A percentile compares a stretch with the other conserved stretches of the same genome.
These are phyloP conservation scores for Muntiacus muntjak DNA, from an alignment of 2,113 vertebrate genomes.

Conservation along the genomic window DNA sequence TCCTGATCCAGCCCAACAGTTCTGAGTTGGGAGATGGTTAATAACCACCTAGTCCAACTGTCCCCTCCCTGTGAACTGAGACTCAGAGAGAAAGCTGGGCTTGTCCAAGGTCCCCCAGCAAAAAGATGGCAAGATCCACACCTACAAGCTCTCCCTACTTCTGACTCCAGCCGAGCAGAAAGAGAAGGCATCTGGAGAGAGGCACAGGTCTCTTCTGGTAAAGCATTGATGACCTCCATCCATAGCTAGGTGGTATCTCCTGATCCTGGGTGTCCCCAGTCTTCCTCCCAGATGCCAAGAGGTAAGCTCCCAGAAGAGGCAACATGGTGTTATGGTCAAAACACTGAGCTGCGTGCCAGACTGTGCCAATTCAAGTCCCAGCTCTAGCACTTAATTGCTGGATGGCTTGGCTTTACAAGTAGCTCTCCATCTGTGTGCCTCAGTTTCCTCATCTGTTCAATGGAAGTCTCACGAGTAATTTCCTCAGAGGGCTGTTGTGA, in stretches of 20 bases:
- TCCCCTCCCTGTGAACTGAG: not conserved
- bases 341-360: not conserved
- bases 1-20: not conserved
- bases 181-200: not conserved
- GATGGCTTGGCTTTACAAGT: not conserved
- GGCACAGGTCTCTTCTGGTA: not conserved
- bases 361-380: not conserved
- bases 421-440: not conserved
- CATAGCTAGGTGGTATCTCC: not conserved
- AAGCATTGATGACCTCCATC: not conserved
- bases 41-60: not conserved
- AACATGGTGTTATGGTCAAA: not conserved
- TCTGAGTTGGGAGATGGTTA: not conserved
- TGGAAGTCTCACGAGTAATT: not conserved
- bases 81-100: not conserved
- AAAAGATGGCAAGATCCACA: not conserved
- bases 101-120: not conserved
- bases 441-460: not conserved
- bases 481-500: not conserved
- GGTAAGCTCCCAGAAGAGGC: not conserved
- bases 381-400: not conserved
- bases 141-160: not conserved
- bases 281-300: not conserved
- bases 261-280: fast-evolving
- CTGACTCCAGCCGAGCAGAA: not conserved